Evolutionary conservation across 2,888 invertebrate species (phyloP), one percentile per base, ranked within the genome.

Genomic region (Spilarctia lutea): DNA sequence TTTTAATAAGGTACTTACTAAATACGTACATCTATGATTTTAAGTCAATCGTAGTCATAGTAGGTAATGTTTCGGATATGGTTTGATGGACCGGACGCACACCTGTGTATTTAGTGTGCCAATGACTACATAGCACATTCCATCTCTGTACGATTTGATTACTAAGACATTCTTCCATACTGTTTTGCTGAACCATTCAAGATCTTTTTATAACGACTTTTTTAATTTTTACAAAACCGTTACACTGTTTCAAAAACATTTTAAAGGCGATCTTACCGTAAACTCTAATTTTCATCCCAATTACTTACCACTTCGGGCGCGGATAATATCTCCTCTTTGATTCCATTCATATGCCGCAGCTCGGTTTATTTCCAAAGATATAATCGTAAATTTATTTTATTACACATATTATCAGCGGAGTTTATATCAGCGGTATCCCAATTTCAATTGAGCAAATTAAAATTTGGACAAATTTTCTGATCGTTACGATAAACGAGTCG

Each of bases 71-170:
- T 92, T 93, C 87, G 91, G 91, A 89, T 90, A 91, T 91, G 91
- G 90, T 85, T 83, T 88, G 91, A 88, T 86, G 84, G 88, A 90
- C 94, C 94, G 95, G 95, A 94, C 94, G 95, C 91, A 89, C 95
- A 95, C 95, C 94, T 95, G 95, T 92, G 92, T 81, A 86, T 87
- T 88, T 80, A 81, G 85, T 86, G 82, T 83, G 82, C 79, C 82
- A 85, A 75, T 75, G 82, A 79, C 89, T 81, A 87, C 87, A 84
- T 81, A 86, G 88, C 91, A 89, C 91, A 93, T 93, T 91, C 91
- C 90, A 85, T 83, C 84, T 87, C 84, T 77, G 79, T 75, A 78
- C 80, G 80, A 85, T 87, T 81, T 85, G 84, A 86, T 87, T 84
- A 82, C 80, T 74, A 79, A 78, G 75, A 80, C 82, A 86, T 86